These are phyloP conservation scores for Nannoperca obscura DNA, from an alignment of 2,797 vertebrate genomes.

Conservation along the genomic window DNA sequence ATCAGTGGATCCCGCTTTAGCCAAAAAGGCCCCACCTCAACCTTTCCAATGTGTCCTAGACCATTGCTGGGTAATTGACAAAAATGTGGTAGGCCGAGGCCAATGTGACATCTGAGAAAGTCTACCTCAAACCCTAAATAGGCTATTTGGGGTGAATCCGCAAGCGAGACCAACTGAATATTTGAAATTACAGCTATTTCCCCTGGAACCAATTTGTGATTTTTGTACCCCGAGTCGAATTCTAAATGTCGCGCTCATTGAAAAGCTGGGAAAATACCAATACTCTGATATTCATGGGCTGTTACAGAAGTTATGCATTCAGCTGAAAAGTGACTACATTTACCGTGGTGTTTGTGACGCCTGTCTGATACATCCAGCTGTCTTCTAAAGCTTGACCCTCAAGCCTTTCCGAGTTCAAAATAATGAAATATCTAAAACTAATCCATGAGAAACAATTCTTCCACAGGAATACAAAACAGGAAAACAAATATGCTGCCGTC, in stretches of 20 bases:
- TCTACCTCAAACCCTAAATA: constrained; percentile 51
- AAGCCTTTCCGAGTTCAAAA: constrained; percentile 21
- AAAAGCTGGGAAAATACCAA: constrained; percentile 30
- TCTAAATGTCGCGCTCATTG: constrained; percentile 16
- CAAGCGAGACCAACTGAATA: constrained; percentile 29
- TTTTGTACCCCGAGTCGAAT: constrained; percentile 33
- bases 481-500: not conserved
- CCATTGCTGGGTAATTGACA: constrained; percentile 65
- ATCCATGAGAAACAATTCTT: constrained; percentile 29
- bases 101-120: constrained; percentile 49
- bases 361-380: constrained; percentile 18
- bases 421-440: constrained; percentile 25
- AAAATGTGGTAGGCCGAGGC: constrained; percentile 47
- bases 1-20: constrained; percentile 60
- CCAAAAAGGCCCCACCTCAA: constrained; percentile 54
- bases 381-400: constrained; percentile 27
- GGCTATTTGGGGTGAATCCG: constrained; percentile 36
- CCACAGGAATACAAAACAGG: not conserved
- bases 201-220: constrained; percentile 40
- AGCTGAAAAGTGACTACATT: constrained; percentile 37
- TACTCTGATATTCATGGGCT: constrained; percentile 22
- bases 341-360: constrained; percentile 19
- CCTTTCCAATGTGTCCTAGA: constrained; percentile 61
- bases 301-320: constrained; percentile 27
- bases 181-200: constrained; percentile 50